Conservation (phyloP, 2,888 invertebrate species). For the Limnephilus lunatus region DNA sequence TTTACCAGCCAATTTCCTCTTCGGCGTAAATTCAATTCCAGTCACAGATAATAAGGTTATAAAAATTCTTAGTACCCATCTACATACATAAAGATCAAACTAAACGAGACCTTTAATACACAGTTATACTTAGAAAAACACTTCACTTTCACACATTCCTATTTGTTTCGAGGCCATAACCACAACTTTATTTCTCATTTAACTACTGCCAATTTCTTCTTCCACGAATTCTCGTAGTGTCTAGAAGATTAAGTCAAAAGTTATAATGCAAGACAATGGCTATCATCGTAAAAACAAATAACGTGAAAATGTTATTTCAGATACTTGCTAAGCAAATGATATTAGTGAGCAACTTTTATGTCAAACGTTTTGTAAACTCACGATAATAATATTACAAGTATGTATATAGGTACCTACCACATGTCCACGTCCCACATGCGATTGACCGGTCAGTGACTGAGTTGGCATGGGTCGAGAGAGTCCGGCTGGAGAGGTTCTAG, state of each 20-base stretch:
- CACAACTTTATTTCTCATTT: neutral
- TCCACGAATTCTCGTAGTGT: neutral
- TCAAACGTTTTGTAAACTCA: neutral
- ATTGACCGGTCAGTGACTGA: no score
- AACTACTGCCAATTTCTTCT: neutral
- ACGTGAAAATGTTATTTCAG: neutral
- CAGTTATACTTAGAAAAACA: neutral
- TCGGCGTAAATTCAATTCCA: neutral
- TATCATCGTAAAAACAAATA: neutral
- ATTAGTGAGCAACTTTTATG: neutral
- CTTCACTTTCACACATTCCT: neutral
- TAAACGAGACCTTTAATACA: neutral
- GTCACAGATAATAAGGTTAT: neutral
- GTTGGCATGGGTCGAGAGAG: no score
- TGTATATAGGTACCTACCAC: no score
- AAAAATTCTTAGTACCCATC: neutral
- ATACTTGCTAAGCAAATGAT: neutral
- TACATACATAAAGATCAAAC: neutral
- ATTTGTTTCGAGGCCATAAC: neutral
- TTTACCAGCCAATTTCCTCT: no score
- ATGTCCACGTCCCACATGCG: no score
- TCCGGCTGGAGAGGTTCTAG: no score
- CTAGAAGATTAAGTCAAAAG: neutral
- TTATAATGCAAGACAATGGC: neutral
- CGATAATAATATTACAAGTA: neutral